Conservation (phyloP, 2,797 vertebrate genomes). For the Rhincodon typus region DNA sequence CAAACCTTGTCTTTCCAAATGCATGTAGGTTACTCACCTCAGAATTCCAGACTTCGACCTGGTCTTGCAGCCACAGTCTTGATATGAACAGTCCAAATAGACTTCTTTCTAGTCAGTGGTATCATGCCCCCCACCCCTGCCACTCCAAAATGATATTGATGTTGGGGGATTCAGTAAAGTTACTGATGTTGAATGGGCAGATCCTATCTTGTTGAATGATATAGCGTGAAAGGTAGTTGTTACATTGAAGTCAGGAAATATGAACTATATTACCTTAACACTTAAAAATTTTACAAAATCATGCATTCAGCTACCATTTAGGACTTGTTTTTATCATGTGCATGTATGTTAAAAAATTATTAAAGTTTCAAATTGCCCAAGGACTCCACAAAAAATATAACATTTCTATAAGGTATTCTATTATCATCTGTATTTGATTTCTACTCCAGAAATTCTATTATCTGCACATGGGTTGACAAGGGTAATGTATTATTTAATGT, state of each 20-base stretch:
- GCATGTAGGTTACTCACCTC: no score
- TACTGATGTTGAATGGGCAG: not conserved
- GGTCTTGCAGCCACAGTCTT: no score
- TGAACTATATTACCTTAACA: not conserved
- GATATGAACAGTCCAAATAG: no score
- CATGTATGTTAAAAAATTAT: not conserved
- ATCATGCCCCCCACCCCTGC: no score
- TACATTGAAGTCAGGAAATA: not conserved
- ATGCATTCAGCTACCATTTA: not conserved
- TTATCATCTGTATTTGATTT: conserved; percentile 3
- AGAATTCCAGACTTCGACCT: no score
- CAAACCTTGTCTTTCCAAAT: no score
- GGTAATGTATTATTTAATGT: not conserved
- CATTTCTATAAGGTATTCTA: not conserved
- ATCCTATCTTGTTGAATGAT: not conserved
- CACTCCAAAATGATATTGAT: no score
- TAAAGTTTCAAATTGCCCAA: not conserved
- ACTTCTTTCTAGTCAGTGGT: no score
- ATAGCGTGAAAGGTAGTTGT: not conserved
- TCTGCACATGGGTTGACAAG: not conserved
- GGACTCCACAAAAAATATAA: not conserved
- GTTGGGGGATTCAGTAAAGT: no score
- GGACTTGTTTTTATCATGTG: not conserved
- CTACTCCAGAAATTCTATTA: not conserved
- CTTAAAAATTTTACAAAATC: not conserved